Conservation (phyloP, 2,797 vertebrate species). For the Acridotheres tristis region DNA sequence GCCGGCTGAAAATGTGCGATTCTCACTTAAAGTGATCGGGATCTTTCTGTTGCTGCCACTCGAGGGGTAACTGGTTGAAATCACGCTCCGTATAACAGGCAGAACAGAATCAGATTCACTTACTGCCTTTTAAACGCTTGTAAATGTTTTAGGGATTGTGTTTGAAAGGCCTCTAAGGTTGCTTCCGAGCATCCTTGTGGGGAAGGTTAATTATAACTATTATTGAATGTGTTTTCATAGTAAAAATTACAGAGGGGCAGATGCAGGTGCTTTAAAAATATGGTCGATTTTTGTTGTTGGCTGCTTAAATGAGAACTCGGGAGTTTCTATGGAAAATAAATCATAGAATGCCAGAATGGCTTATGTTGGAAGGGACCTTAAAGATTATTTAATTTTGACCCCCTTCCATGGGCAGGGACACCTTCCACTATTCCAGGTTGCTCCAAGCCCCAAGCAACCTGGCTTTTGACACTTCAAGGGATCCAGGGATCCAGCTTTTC, state of each 20-base stretch:
- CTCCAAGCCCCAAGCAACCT: rapidly evolving
- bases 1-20: neutral
- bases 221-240: neutral
- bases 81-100: rapidly evolving
- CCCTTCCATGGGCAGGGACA: neutral
- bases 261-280: neutral
- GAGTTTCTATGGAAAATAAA: neutral
- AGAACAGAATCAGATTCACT: neutral
- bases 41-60: neutral
- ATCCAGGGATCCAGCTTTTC: neutral
- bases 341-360: neutral
- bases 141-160: neutral
- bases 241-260: neutral
- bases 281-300: neutral
- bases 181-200: neutral
- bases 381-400: neutral
- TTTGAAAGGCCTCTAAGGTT: neutral
- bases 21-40: rapidly evolving
- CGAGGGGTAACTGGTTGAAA: neutral
- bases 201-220: neutral
- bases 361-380: neutral
- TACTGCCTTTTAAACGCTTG: rapidly evolving
- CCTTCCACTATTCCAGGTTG: rapidly evolving
- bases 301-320: neutral
- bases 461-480: neutral